These are phyloP conservation scores for Aradus depressus DNA, from an alignment of 2,888 invertebrate genomes.

Conservation along the genomic window DNA sequence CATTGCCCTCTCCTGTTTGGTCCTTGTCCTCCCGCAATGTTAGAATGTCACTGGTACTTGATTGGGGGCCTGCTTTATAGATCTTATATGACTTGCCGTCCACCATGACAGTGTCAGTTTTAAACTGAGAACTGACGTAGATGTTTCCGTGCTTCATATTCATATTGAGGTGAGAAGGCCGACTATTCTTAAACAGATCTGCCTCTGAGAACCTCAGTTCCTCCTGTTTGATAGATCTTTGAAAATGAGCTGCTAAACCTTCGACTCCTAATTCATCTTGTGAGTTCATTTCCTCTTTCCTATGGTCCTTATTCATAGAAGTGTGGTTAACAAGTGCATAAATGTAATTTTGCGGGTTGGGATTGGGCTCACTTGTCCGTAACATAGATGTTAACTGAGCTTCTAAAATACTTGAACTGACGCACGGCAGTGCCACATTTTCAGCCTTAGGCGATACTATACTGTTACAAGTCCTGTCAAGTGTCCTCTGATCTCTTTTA, in stretches of 20 bases:
- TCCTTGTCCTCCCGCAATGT: constrained; percentile 13
- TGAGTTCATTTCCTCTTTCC: constrained; percentile 13
- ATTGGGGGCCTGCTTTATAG: constrained; percentile 14
- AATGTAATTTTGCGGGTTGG: constrained; percentile 22
- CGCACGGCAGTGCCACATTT: constrained; percentile 23
- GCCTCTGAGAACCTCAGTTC: constrained; percentile 12
- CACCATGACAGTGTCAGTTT: constrained; percentile 20
- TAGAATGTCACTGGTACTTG: constrained; percentile 18
- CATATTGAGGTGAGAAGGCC: constrained; percentile 7
- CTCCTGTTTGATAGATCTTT: constrained; percentile 23
- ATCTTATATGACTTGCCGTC: constrained; percentile 23
- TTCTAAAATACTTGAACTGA: constrained; percentile 30
- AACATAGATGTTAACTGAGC: constrained; percentile 29
- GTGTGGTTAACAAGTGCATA: constrained; percentile 24
- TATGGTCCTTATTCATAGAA: constrained; percentile 19
- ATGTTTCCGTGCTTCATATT: constrained; percentile 24
- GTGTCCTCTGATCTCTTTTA: constrained; percentile 16
- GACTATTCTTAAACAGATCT: constrained; percentile 20
- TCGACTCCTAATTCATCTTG: constrained; percentile 26
- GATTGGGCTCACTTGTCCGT: constrained; percentile 13
- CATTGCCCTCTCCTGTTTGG: constrained; percentile 16
- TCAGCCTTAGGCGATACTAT: constrained; percentile 16
- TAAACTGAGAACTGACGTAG: constrained; percentile 25
- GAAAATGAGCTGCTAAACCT: constrained; percentile 27
- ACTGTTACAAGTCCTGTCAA: constrained; percentile 9